Evolutionary conservation across 23 tunicate species (phyloP).

Genomic region (Styela plicata): DNA sequence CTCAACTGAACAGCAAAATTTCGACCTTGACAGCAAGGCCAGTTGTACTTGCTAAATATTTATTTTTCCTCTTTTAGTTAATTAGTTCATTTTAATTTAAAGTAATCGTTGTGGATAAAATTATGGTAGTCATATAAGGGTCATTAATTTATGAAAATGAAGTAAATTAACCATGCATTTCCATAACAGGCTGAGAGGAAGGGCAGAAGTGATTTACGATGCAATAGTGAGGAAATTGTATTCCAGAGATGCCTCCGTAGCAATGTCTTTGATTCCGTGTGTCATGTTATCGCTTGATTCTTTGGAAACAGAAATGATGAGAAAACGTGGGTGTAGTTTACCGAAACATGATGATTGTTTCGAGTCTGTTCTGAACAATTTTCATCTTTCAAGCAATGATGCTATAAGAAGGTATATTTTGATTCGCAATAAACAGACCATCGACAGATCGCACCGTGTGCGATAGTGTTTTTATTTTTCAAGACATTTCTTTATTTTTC

Average conservation of each 20-base stretch:
- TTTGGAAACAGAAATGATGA: constrained; percentile 54
- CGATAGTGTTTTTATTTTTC: no score
- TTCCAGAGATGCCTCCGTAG: constrained; percentile 29
- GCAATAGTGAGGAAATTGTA: constrained; percentile 52
- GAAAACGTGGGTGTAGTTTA: constrained; percentile 28
- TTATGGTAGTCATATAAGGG: no score
- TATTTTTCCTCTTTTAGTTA: no score
- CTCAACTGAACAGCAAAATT: no score
- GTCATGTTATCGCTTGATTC: constrained; percentile 34
- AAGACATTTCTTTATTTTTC: no score
- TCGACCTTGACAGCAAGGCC: no score
- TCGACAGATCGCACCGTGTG: no score
- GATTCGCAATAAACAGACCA: neutral
- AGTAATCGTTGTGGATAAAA: no score
- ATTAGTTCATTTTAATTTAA: no score
- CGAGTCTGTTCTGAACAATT: constrained; percentile 38
- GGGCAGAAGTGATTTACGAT: constrained; percentile 67
- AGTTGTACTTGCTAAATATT: no score
- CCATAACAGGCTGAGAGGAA: constrained; percentile 38
- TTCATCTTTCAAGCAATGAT: constrained; percentile 28
- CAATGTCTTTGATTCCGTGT: constrained; percentile 42
- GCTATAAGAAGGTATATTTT: constrained; percentile 28
- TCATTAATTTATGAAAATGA: no score
- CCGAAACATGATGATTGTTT: constrained; percentile 57
- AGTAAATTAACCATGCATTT: no score